phyloP scores from a whole-genome alignment of 2,113 vertebrate species.

The Thamnophis sirtalis region DNA sequence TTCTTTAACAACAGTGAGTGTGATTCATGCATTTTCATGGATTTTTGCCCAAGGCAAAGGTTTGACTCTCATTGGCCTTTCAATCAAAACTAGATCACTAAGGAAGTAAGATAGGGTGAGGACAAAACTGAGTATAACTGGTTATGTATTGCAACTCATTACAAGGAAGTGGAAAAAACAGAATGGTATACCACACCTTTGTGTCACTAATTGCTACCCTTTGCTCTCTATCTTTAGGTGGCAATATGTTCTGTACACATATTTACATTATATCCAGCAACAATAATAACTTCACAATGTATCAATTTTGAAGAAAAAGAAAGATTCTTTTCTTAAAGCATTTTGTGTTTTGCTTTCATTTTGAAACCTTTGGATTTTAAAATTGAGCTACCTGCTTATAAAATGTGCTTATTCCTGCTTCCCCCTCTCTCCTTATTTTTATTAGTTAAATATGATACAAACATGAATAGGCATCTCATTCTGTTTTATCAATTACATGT shows the following conservation, averaged over 20 bases:
- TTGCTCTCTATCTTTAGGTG: slow-evolving; percentile 12
- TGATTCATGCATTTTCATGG: neutral
- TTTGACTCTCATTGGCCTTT: slow-evolving; percentile 51
- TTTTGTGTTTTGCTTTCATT: neutral
- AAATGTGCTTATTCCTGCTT: neutral
- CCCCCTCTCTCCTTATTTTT: neutral
- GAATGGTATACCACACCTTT: slow-evolving; percentile 54
- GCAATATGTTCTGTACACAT: slow-evolving; percentile 11
- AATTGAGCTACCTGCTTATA: neutral
- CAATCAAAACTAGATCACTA: slow-evolving; percentile 36
- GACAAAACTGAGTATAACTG: slow-evolving; percentile 42
- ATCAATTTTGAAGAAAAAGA: neutral
- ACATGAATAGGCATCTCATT: neutral
- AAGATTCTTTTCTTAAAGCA: neutral
- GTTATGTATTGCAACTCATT: neutral
- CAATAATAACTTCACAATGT: neutral
- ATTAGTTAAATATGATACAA: neutral
- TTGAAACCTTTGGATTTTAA: neutral
- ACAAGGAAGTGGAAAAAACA: slow-evolving; percentile 34
- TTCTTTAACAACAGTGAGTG: slow-evolving; percentile 34
- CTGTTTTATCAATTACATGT: neutral
- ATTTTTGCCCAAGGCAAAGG: slow-evolving; percentile 32
- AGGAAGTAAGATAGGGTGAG: slow-evolving; percentile 44
- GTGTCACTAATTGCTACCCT: slow-evolving; percentile 24
- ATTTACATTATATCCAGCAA: neutral